These are phyloP conservation scores for Archips xylosteana DNA, from an alignment of 2,888 invertebrate genomes.

Conservation along the genomic window DNA sequence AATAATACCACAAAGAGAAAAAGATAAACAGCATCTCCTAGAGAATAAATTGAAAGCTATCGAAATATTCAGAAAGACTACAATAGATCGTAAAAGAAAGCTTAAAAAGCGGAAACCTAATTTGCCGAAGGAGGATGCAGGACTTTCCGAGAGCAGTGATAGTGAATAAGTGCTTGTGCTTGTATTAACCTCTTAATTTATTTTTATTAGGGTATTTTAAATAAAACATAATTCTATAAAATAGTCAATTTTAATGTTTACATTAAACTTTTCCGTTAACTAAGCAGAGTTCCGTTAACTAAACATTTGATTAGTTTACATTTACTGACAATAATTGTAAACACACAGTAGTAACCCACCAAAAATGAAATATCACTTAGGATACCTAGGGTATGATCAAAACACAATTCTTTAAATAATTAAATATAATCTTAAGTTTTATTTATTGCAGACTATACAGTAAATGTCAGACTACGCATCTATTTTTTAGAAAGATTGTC, in stretches of 20 bases:
- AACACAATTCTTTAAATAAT: conserved; percentile 16
- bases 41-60: conserved; percentile 91
- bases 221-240: conserved; percentile 63
- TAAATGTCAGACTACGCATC: conserved; percentile 23
- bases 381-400: conserved; percentile 15
- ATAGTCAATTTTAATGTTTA: conserved; percentile 80
- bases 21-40: conserved; percentile 86
- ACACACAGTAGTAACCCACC: conserved; percentile 23
- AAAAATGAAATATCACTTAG: conserved; percentile 30
- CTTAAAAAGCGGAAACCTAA: conserved; percentile 71
- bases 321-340: conserved; percentile 37
- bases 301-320: conserved; percentile 45
- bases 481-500: conserved; percentile 12
- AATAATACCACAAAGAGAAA: conserved; percentile 91
- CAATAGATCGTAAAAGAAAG: conserved; percentile 84
- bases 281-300: conserved; percentile 61
- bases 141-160: conserved; percentile 88
- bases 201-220: conserved; percentile 34
- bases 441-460: conserved; percentile 27
- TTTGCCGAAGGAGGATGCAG: conserved; percentile 86
- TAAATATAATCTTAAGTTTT: conserved; percentile 15
- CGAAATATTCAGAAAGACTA: conserved; percentile 89
- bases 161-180: conserved; percentile 71
- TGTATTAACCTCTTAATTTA: conserved; percentile 13
- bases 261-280: conserved; percentile 61